These are phyloP conservation scores for Yoshiicerus persimilis DNA, from an alignment of 1,140 invertebrate genomes.

Conservation along the genomic window DNA sequence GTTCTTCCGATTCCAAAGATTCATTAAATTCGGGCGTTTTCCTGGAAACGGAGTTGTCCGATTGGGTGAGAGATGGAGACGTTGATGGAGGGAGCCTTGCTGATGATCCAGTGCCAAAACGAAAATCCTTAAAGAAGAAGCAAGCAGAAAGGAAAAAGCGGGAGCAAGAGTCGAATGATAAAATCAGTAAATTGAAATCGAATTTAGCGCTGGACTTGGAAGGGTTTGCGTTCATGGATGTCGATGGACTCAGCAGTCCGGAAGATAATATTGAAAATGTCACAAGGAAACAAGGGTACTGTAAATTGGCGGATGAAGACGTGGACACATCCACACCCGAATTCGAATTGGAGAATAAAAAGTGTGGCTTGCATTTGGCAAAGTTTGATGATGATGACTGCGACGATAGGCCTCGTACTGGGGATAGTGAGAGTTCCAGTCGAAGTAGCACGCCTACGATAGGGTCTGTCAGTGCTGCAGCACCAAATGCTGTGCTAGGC, in stretches of 20 bases:
- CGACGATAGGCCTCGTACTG: background rate
- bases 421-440: background rate
- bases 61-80: constrained; percentile 77
- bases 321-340: background rate
- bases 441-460: constrained; percentile 24
- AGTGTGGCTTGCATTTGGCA: background rate
- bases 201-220: constrained; percentile 54
- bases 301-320: constrained; percentile 26
- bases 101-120: constrained; percentile 49
- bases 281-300: constrained; percentile 33
- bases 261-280: constrained; percentile 40
- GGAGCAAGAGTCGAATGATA: background rate
- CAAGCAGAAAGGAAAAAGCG: constrained; percentile 44
- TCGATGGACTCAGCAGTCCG: constrained; percentile 48
- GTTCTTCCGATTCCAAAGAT: constrained; percentile 42
- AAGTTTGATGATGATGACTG: background rate
- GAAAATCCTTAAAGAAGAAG: constrained; percentile 53
- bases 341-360: background rate
- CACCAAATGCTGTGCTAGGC: background rate
- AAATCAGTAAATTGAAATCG: background rate
- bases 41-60: constrained; percentile 80
- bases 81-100: constrained; percentile 51
- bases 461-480: background rate
- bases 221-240: constrained; percentile 72
- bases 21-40: constrained; percentile 52